Evolutionary conservation across 2,113 vertebrate genomes (phyloP).

Genomic region (Gymnobelideus leadbeateri): DNA sequence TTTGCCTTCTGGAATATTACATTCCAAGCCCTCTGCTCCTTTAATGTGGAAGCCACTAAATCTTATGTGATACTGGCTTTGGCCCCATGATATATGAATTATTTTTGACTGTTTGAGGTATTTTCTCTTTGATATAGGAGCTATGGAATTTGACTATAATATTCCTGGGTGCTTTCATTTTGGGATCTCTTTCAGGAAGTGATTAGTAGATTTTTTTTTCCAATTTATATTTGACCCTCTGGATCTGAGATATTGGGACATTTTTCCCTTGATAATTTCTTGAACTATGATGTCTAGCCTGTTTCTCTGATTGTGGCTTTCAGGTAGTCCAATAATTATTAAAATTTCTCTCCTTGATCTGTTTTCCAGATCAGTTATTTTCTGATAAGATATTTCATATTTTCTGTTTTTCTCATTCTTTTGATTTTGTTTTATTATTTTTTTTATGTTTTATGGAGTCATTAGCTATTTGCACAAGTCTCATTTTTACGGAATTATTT

Average conservation of each 20-base stretch:
- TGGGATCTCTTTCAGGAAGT: neutral
- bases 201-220: neutral
- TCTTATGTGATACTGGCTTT: neutral
- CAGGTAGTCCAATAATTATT: neutral
- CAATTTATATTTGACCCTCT: neutral
- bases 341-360: neutral
- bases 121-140: neutral
- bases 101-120: neutral
- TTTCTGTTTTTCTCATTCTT: neutral
- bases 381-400: neutral
- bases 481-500: neutral
- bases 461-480: neutral
- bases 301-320: neutral
- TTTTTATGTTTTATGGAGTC: neutral
- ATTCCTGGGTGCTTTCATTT: neutral
- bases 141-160: neutral
- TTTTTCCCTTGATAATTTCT: neutral
- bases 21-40: neutral
- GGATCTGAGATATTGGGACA: neutral
- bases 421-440: neutral
- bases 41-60: neutral
- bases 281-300: neutral
- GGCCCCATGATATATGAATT: neutral
- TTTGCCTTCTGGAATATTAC: neutral
- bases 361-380: neutral